Percentiles rank a stretch among this genome's conserved stretches.
Conservation (phyloP, 35 echinoderm and acorn worm species). For the Ophiothrix spiculata region DNA sequence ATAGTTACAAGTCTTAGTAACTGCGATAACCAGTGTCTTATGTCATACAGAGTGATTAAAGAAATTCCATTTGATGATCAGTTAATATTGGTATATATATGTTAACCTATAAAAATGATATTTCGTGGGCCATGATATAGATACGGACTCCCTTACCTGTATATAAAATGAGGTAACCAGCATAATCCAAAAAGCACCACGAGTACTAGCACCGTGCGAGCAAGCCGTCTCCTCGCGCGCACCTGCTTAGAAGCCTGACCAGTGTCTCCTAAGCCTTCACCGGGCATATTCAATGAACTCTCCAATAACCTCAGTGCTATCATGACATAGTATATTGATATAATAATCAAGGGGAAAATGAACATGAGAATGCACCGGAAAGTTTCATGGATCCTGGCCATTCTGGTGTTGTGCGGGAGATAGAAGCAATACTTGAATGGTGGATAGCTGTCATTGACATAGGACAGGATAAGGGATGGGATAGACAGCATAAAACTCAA, state of each 20-base stretch:
- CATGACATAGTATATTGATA: slow-evolving; percentile 65
- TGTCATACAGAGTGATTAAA: too few species aligned
- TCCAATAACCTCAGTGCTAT: slow-evolving; percentile 68
- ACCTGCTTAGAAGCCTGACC: slow-evolving; percentile 49
- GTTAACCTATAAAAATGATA: too few species aligned
- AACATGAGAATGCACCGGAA: slow-evolving; percentile 61
- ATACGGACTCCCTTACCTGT: slow-evolving; percentile 78
- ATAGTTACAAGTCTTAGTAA: too few species aligned
- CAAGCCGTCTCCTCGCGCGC: slow-evolving; percentile 59
- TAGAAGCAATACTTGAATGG: slow-evolving; percentile 17
- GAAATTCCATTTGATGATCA: too few species aligned
- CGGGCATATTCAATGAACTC: slow-evolving; percentile 79
- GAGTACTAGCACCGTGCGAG: slow-evolving; percentile 72
- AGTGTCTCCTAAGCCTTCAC: slow-evolving; percentile 68
- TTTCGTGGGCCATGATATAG: too few species aligned
- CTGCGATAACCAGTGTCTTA: too few species aligned
- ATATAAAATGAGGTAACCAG: slow-evolving; percentile 90
- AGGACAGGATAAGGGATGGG: slow-evolving; percentile 46
- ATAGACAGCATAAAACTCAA: slow-evolving; percentile 33
- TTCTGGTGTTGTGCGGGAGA: slow-evolving; percentile 22
- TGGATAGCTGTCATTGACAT: background rate
- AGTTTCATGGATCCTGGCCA: slow-evolving; percentile 51
- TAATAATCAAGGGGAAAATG: slow-evolving; percentile 62
- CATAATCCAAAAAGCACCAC: slow-evolving; percentile 80
- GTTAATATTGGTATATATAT: too few species aligned